Conservation (phyloP, 2,113 vertebrate species). For the Plectropomus leopardus region DNA sequence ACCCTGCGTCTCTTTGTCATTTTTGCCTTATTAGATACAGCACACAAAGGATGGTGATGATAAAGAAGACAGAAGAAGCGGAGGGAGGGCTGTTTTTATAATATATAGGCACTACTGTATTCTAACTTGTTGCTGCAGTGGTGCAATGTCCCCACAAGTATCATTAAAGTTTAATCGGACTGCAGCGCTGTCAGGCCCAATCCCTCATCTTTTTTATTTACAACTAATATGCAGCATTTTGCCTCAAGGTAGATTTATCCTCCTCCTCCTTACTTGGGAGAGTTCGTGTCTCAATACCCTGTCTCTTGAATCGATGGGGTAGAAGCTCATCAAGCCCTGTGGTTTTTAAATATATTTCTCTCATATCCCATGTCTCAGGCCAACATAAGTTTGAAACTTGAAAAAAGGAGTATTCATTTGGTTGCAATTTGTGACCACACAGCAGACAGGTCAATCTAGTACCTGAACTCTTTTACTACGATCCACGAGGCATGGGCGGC, state of each 20-base stretch:
- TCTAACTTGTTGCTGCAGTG: background rate
- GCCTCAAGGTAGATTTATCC: background rate
- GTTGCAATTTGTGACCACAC: too few relatives aligned
- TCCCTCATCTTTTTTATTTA: background rate
- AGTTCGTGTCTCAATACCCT: background rate
- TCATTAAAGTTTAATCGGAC: constrained; percentile 5
- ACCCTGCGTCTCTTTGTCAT: background rate
- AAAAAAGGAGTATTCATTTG: too few relatives aligned
- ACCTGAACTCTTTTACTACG: too few relatives aligned
- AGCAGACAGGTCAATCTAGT: too few relatives aligned
- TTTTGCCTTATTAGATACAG: background rate
- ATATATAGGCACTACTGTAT: too few relatives aligned
- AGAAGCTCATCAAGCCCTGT: background rate
- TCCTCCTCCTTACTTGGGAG: background rate
- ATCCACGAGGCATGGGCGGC: too few relatives aligned
- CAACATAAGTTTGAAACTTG: too few relatives aligned
- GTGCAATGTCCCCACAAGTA: background rate
- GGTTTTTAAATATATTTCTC: background rate
- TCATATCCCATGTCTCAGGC: too few relatives aligned
- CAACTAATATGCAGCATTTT: background rate
- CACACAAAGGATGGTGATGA: background rate
- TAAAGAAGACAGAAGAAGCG: background rate
- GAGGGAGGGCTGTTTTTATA: background rate
- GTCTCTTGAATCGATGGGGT: background rate
- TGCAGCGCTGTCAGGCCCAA: background rate